phyloP scores from a whole-genome alignment of 2,797 vertebrate species.

The Liparis tanakae region DNA sequence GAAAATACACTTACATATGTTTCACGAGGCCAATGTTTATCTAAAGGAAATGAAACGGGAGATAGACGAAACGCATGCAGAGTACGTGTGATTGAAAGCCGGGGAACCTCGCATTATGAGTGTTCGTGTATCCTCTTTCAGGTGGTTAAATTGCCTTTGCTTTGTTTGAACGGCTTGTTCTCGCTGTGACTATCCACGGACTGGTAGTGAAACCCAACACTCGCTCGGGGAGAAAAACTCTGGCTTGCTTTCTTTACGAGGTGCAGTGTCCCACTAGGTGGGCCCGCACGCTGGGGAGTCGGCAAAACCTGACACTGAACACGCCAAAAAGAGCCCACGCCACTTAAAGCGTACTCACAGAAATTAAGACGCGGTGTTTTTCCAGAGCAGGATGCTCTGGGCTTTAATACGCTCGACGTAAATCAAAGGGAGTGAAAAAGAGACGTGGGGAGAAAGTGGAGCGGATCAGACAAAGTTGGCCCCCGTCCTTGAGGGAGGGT shows the following conservation, averaged over 20 bases:
- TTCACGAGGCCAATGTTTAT: slow-evolving; percentile 25
- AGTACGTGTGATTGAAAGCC: slow-evolving; percentile 59
- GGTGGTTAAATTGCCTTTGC: slow-evolving; percentile 66
- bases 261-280: slow-evolving; percentile 80
- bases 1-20: slow-evolving; percentile 9
- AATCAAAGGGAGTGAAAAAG: slow-evolving; percentile 67
- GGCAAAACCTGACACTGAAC: slow-evolving; percentile 77
- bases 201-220: slow-evolving; percentile 79
- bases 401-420: slow-evolving; percentile 66
- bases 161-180: slow-evolving; percentile 72
- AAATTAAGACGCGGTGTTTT: slow-evolving; percentile 72
- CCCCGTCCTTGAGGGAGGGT: slow-evolving; percentile 64
- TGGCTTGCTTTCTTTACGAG: slow-evolving; percentile 80
- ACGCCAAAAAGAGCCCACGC: slow-evolving; percentile 55
- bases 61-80: slow-evolving; percentile 4
- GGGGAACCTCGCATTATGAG: slow-evolving; percentile 36
- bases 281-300: slow-evolving; percentile 75
- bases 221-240: slow-evolving; percentile 66
- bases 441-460: slow-evolving; percentile 44
- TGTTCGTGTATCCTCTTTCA: slow-evolving; percentile 64
- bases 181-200: slow-evolving; percentile 68
- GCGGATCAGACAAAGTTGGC: slow-evolving; percentile 60
- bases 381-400: slow-evolving; percentile 50
- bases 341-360: slow-evolving; percentile 73
- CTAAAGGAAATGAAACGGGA: slow-evolving; percentile 35